Percentiles rank a stretch among this genome's conserved stretches.
phyloP scores from a whole-genome alignment of 1,140 invertebrate species.

The Drosophila punjabiensis region DNA sequence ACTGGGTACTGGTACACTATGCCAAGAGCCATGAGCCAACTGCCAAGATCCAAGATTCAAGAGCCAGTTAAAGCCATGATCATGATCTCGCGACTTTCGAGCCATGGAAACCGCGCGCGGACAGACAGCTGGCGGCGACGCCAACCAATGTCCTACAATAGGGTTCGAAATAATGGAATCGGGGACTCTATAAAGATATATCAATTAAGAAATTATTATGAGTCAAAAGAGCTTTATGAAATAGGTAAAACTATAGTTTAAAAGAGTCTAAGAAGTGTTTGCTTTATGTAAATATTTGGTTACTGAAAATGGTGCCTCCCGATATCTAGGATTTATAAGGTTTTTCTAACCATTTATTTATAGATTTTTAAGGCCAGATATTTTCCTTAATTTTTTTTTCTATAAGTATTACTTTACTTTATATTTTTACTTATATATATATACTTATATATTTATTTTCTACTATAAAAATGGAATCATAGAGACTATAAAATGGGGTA shows the following conservation, averaged over 20 bases:
- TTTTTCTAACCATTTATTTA: not conserved
- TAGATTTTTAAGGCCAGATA: not conserved
- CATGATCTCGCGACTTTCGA: slow-evolving; percentile 79
- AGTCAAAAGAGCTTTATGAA: not conserved
- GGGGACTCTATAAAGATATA: not conserved
- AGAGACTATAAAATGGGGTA: too few species aligned
- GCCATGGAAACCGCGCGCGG: slow-evolving; percentile 63
- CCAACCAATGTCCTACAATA: slow-evolving; percentile 20
- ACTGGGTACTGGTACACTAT: slow-evolving; percentile 42
- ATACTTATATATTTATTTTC: not conserved
- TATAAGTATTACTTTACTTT: too few species aligned
- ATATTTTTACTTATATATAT: not conserved
- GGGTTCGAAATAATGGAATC: slow-evolving; percentile 19
- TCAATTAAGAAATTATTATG: not conserved
- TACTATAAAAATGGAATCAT: too few species aligned
- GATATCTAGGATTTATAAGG: too few species aligned
- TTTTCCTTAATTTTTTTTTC: not conserved
- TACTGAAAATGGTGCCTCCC: not conserved
- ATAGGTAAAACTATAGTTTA: not conserved
- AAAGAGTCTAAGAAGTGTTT: not conserved
- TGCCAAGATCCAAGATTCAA: slow-evolving; percentile 73
- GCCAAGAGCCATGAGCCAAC: slow-evolving; percentile 82
- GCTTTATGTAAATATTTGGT: not conserved
- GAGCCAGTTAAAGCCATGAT: slow-evolving; percentile 84
- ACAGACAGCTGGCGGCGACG: slow-evolving; percentile 55